Percentiles rank a stretch among this genome's conserved stretches.
phyloP scores from a whole-genome alignment of 2,113 vertebrate genomes.

The Galeopterus variegatus region DNA sequence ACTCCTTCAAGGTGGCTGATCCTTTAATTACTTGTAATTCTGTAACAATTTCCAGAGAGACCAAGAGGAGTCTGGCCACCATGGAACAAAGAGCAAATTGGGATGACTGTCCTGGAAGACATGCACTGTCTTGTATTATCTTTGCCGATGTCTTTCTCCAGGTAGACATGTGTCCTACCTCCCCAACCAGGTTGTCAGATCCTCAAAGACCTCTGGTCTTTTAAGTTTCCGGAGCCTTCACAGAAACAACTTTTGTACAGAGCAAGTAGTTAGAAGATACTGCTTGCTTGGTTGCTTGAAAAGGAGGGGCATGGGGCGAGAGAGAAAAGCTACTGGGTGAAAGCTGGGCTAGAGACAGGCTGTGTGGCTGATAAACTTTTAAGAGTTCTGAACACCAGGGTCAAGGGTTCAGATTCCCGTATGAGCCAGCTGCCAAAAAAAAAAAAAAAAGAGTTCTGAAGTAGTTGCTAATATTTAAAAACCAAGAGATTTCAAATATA shows the following conservation, averaged over 20 bases:
- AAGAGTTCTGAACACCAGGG: background rate
- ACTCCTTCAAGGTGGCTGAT: background rate
- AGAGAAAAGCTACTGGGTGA: background rate
- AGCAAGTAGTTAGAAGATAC: background rate
- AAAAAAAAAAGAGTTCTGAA: background rate
- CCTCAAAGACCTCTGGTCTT: background rate
- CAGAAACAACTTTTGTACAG: background rate
- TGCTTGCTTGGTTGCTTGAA: conserved; percentile 11
- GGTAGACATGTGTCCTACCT: background rate
- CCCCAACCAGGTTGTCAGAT: background rate
- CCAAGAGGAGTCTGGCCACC: background rate
- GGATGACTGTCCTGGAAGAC: background rate
- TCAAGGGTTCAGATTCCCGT: too few relatives aligned
- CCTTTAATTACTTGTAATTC: background rate
- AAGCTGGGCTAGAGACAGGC: background rate
- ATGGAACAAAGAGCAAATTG: background rate
- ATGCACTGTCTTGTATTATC: background rate
- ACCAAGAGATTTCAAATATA: conserved; percentile 43
- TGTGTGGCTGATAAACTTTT: conserved; percentile 1
- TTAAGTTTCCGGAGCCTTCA: background rate
- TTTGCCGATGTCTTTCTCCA: background rate
- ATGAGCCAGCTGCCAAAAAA: too few relatives aligned
- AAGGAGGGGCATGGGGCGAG: background rate
- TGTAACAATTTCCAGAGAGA: background rate
- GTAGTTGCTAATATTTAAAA: conserved; percentile 51